These are phyloP conservation scores for Chlorodrepanis virens DNA, from an alignment of 2,113 vertebrate genomes.

Conservation along the genomic window DNA sequence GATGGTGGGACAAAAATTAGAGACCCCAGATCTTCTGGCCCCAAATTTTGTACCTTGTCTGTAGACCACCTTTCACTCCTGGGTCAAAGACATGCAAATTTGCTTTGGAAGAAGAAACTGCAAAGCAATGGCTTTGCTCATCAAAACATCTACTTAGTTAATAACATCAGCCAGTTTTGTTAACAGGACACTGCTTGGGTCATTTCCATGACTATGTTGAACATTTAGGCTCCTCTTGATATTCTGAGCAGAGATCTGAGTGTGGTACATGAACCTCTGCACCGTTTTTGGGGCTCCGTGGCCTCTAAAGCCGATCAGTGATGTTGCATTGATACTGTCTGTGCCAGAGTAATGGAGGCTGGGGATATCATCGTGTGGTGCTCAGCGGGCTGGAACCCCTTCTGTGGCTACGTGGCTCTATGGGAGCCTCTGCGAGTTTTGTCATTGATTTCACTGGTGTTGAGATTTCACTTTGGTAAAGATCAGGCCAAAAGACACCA, in stretches of 20 bases:
- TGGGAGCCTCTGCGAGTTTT: not conserved
- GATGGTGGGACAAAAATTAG: not conserved
- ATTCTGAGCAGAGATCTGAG: not conserved
- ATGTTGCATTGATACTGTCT: not conserved
- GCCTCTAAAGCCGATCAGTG: not conserved
- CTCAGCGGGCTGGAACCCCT: not conserved
- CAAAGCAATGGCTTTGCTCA: not conserved
- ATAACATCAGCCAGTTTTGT: not conserved
- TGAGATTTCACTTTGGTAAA: not conserved
- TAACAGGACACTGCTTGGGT: fast-evolving
- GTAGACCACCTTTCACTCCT: not conserved
- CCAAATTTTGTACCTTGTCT: not conserved
- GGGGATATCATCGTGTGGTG: not conserved
- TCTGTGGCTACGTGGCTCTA: not conserved
- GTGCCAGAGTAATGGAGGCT: not conserved
- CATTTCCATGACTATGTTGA: not conserved
- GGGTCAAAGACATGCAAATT: not conserved
- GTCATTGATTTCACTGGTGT: not conserved
- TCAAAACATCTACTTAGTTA: not conserved
- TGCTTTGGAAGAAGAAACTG: not conserved
- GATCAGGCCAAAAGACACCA: not conserved
- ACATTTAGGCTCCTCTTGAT: not conserved
- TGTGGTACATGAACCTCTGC: not conserved
- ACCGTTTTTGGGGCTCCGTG: fast-evolving
- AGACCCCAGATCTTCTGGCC: not conserved